Evolutionary conservation across 2,797 vertebrate genomes (phyloP).

Genomic region (Liasis olivaceus): DNA sequence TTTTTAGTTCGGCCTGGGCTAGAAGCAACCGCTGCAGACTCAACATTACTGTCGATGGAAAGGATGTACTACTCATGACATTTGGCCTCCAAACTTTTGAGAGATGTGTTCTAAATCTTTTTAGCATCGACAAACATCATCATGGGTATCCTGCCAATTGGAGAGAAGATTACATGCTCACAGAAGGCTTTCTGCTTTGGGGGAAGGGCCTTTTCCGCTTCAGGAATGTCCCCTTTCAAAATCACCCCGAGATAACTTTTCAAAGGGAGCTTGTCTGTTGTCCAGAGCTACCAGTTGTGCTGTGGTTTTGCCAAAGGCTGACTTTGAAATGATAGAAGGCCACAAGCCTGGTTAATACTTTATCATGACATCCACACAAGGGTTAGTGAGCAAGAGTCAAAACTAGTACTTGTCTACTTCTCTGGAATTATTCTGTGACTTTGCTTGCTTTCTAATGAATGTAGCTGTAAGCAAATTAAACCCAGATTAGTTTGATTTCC

Average conservation of each 20-base stretch:
- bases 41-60: too few species aligned
- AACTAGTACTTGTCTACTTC: background rate
- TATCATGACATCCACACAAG: background rate
- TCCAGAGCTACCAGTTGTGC: too few species aligned
- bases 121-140: background rate
- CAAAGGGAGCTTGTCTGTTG: too few species aligned
- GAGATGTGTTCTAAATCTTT: background rate
- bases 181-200: background rate
- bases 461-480: background rate
- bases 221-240: background rate
- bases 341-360: too few species aligned
- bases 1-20: too few species aligned
- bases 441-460: background rate
- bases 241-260: background rate
- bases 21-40: too few species aligned
- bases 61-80: too few species aligned
- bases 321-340: too few species aligned
- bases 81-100: background rate
- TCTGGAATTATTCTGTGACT: accelerated
- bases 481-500: background rate
- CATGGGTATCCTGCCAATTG: background rate
- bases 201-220: background rate
- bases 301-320: too few species aligned
- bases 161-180: background rate
- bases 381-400: background rate